Conservation (phyloP, 2,797 vertebrate species). For the Ptychobarbus kaznakovi region DNA sequence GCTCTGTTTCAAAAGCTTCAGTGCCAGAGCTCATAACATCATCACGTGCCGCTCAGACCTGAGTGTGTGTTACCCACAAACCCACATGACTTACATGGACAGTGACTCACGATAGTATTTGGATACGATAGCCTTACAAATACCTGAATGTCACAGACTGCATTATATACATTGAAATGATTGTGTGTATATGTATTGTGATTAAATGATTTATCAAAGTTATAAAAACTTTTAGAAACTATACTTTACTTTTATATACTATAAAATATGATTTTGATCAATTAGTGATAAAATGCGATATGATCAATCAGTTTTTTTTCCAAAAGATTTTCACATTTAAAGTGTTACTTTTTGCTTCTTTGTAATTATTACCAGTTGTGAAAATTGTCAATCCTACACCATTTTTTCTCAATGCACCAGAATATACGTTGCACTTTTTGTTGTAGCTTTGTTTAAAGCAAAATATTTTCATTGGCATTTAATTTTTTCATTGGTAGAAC, state of each 20-base stretch:
- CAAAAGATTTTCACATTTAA: too few species aligned
- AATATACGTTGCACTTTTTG: not conserved
- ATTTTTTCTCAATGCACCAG: too few species aligned
- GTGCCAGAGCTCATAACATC: not conserved
- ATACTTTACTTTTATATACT: not conserved
- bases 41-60: conserved; percentile 28
- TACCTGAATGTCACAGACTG: not conserved
- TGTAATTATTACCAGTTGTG: too few species aligned
- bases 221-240: not conserved
- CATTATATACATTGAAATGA: not conserved
- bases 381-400: too few species aligned
- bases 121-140: not conserved
- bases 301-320: too few species aligned
- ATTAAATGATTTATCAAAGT: not conserved
- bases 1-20: conserved; percentile 23
- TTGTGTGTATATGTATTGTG: not conserved
- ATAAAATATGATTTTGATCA: too few species aligned
- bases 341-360: too few species aligned
- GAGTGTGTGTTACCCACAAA: conserved; percentile 10
- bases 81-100: not conserved
- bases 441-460: too few species aligned
- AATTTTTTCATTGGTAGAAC: too few species aligned
- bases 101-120: not conserved
- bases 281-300: not conserved
- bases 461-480: too few species aligned